Evolutionary conservation across 2,113 vertebrate species (phyloP).

Genomic region (Zosterops lateralis): DNA sequence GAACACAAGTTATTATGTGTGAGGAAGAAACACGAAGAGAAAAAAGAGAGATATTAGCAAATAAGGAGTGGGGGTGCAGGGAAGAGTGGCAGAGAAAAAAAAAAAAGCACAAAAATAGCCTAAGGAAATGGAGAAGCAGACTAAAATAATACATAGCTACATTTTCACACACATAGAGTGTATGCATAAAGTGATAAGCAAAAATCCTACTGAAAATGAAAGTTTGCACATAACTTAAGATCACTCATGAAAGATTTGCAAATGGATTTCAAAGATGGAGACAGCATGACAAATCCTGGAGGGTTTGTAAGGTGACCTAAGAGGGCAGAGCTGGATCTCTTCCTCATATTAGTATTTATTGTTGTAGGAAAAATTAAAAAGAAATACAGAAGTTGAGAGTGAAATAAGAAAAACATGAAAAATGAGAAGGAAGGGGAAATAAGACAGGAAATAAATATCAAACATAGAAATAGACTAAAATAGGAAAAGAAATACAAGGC

Average conservation of each 20-base stretch:
- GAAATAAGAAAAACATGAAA: not conserved
- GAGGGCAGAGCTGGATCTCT: not conserved
- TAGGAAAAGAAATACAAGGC: not conserved
- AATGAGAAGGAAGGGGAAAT: not conserved
- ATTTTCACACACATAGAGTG: fast-evolving
- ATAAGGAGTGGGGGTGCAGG: fast-evolving
- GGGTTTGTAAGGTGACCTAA: not conserved
- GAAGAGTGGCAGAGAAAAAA: not conserved
- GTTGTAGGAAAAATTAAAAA: not conserved
- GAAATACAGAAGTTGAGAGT: not conserved
- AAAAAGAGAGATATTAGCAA: not conserved
- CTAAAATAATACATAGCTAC: not conserved
- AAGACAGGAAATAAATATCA: not conserved
- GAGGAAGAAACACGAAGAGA: not conserved
- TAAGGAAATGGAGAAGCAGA: not conserved
- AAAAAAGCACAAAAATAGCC: not conserved
- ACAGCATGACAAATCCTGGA: not conserved
- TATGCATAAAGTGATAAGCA: not conserved
- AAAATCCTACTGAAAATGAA: not conserved
- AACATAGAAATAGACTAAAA: not conserved
- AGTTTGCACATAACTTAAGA: not conserved
- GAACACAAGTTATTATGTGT: not conserved
- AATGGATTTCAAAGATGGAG: not conserved
- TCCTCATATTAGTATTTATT: not conserved
- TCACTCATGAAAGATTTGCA: not conserved